Evolutionary conservation across 2,113 vertebrate genomes (phyloP), one percentile per base, ranked within the genome.

Genomic region (Loxodonta africana): DNA sequence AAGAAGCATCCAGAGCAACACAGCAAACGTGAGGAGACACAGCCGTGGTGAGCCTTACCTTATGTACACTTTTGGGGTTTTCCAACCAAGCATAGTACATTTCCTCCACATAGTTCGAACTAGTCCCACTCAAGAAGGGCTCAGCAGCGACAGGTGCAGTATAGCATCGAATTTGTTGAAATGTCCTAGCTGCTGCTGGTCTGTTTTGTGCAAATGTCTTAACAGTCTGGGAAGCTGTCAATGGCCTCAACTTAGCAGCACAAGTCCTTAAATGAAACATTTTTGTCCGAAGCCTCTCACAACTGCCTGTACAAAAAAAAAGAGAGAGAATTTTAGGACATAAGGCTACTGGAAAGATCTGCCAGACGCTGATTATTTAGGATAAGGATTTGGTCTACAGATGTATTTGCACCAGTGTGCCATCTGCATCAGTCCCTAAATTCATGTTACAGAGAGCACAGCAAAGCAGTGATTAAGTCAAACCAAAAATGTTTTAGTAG

Each of bases 71-170:
- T 98, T 98, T 99, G 94, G 99, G 99, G 91, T 99, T 99, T 98
- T 99, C 99, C 98, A 99, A 98, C 99, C 99, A 99, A 1, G 99
- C 99, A 91, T 98, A 99, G 98, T 99, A 99, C 99, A 99, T 99
- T 98, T 99, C 99, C 98, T 99, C 99, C 98, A 99, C 98, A 96
- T 99, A 99, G 98, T 99, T 99, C 4, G 99, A 99, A 98, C 99
- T 99, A 98, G 99, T 99, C 97, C 99, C 99, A 41, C 99, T 99
- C 37, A 99, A 98, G 97, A 99, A 99, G 0, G 99, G 99, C 94
- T 99, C 99, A 0, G 99, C 98, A 91, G 99, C 98, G 93, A 99
- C 99, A 0, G 99, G 98, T 28, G 99, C 97, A 0, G 98, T 99
- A 93, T 99, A 99, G 98, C 98, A 98, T 97, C 99, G 99, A 80